A percentile compares a stretch with the other conserved stretches of the same genome.
Conservation (phyloP, 2,888 invertebrate species). For the Mellilla xanthometata region DNA sequence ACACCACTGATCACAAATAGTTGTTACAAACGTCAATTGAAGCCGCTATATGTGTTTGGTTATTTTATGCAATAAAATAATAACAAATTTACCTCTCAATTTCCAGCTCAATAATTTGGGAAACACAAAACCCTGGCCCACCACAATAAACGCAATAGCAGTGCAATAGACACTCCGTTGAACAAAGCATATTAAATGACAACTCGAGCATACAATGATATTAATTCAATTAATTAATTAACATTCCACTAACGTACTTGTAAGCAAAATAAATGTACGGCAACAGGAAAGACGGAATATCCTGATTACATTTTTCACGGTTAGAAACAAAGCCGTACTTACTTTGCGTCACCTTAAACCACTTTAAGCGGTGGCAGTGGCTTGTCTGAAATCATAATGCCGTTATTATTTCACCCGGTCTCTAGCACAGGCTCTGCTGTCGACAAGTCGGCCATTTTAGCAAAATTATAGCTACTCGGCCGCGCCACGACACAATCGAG, state of each 20-base stretch:
- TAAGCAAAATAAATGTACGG: slow-evolving; percentile 42
- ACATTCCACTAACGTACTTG: slow-evolving; percentile 15
- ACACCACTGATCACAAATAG: no score
- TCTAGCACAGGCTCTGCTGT: slow-evolving; percentile 67
- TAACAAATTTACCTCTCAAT: no score
- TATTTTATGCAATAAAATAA: no score
- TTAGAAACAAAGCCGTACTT: slow-evolving; percentile 49
- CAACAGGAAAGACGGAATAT: slow-evolving; percentile 47
- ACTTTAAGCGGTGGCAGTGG: slow-evolving; percentile 65
- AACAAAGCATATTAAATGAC: slow-evolving; percentile 6
- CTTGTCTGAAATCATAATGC: slow-evolving; percentile 75
- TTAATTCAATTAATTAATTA: slow-evolving; percentile 10
- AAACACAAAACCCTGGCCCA: not conserved
- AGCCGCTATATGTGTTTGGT: no score
- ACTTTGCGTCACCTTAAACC: slow-evolving; percentile 69
- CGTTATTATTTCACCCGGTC: slow-evolving; percentile 74
- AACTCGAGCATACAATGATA: slow-evolving; percentile 2
- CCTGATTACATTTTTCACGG: slow-evolving; percentile 58
- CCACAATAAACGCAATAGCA: not conserved
- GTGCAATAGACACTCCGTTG: slow-evolving; percentile 5
- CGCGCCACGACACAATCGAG: slow-evolving; percentile 61
- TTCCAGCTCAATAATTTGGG: no score
- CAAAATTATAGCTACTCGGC: slow-evolving; percentile 77
- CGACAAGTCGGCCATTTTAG: slow-evolving; percentile 77
- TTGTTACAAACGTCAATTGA: no score